Evolutionary conservation across 2,797 vertebrate genomes (phyloP).

Genomic region (Mormyrops attenuatus): DNA sequence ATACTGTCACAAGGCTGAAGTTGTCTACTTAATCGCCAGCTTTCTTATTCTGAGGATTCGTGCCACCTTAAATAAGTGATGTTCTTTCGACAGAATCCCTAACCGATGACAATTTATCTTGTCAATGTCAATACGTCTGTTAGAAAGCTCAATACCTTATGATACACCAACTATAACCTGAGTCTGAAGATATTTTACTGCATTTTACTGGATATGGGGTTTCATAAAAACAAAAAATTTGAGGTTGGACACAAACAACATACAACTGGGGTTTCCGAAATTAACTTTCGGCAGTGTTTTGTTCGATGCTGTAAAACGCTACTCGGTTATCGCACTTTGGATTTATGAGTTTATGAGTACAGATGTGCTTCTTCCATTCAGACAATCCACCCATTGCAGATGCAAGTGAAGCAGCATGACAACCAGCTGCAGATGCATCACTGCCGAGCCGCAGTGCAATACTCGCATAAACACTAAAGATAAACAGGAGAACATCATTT

Average conservation of each 20-base stretch:
- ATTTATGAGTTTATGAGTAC: background rate
- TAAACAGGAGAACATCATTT: background rate
- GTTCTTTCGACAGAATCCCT: background rate
- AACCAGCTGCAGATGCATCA: constrained; percentile 4
- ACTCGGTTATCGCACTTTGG: background rate
- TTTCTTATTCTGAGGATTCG: background rate
- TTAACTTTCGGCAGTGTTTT: background rate
- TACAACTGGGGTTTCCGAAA: background rate
- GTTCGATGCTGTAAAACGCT: background rate
- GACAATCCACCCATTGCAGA: background rate
- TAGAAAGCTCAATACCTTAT: background rate
- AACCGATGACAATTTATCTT: background rate
- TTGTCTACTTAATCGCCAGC: background rate
- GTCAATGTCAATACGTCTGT: background rate
- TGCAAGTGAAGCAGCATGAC: background rate
- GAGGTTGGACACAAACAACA: background rate
- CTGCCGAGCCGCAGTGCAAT: constrained; percentile 17
- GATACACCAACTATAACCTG: background rate
- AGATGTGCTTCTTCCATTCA: background rate
- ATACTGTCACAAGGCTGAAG: background rate
- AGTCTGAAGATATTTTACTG: background rate
- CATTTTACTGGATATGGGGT: background rate
- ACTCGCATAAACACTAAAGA: background rate
- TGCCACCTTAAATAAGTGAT: background rate
- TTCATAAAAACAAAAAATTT: background rate